phyloP scores from a whole-genome alignment of 2,888 invertebrate genomes.

The Polietes domitor region DNA sequence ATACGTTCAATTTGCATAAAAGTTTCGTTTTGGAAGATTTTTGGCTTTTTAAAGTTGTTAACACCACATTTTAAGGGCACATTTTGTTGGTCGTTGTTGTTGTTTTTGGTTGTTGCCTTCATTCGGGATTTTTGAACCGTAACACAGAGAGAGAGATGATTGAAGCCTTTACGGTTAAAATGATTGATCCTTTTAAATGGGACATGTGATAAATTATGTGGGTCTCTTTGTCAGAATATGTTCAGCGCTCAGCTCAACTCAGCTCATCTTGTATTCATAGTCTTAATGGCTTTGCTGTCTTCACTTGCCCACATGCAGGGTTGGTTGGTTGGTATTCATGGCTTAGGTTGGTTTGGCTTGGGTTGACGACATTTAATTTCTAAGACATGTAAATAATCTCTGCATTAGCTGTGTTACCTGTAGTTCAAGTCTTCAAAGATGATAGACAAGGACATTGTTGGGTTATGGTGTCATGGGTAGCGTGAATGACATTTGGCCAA shows the following conservation, averaged over 20 bases:
- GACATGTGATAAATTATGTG: neutral
- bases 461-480: neutral
- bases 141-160: neutral
- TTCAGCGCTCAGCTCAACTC: no score
- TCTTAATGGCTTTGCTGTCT: neutral
- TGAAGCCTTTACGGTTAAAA: neutral
- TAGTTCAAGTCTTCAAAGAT: no score
- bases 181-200: constrained; percentile 25
- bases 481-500: no score
- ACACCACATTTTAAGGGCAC: neutral
- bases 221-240: neutral
- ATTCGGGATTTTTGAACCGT: constrained; percentile 9
- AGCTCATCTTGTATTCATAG: neutral
- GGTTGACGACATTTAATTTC: no score
- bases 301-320: no score
- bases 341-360: no score
- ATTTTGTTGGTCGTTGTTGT: neutral
- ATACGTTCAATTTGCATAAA: neutral
- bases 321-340: no score
- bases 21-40: neutral
- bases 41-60: neutral
- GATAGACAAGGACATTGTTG: no score
- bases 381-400: no score
- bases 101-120: neutral
- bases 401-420: no score